Evolutionary conservation across 2,888 invertebrate genomes (phyloP), one percentile per base, ranked within the genome.

Genomic region (Torymus tubicola): DNA sequence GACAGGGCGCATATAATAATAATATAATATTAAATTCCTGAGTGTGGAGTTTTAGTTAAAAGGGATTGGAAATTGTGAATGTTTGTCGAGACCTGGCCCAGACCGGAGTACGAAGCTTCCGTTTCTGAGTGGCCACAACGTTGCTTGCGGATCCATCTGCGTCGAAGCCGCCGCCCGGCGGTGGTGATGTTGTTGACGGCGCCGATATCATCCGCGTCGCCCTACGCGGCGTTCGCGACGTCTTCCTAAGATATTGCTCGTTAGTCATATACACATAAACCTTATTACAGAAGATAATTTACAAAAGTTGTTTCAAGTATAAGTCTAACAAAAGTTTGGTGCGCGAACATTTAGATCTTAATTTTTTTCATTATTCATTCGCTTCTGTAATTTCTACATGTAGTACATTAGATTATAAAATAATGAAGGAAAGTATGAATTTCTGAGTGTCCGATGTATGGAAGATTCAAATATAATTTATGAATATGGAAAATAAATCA

Each of bases 81-180:
- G 64, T 93, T 91, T 92, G 93, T 91, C 93, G 92, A 92, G 94
- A 95, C 93, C 95, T 94, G 92, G 95, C 94, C 96, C 96, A 96
- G 92, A 95, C 94, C 89, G 96, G 96, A 90, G 95, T 95, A 92
- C 95, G 94, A 91, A 96, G 94, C 88, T 95, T 94, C 91, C 95
- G 94, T 92, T 93, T 94, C 93, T 94, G 94, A 86, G 94, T 93
- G 90, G 92, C 91, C 90, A 89, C 87, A 82, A 87, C 88, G 86
- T 86, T 88, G 86, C 89, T 91, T 91, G 86, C 92, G 91, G 81
- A 91, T 88, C 89, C 89, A 82, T 89, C 89, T 86, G 91, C 79
- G 91, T 92, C 85, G 92, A 92, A 83, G 42, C 77, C 77, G 67
- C 82, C 85, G 92, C 91, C 82, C 70, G 84, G 74, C 82, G 84